Conservation (phyloP, 1,140 invertebrate species). For the Drosophila miranda region DNA sequence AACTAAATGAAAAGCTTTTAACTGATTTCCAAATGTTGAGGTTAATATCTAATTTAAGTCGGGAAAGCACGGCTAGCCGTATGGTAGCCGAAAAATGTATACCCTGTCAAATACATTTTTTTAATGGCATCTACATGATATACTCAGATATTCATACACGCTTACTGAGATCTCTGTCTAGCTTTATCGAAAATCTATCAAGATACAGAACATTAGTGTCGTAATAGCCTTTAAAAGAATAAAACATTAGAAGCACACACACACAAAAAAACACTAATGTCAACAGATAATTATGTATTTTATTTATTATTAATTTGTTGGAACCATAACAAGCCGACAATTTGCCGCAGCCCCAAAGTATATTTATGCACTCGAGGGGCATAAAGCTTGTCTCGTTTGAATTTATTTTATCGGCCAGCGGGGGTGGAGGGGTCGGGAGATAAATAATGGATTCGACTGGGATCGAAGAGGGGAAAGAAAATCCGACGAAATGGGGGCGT, state of each 20-base stretch:
- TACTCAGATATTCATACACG: too few species aligned
- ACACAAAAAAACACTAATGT: conserved; percentile 47
- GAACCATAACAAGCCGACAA: conserved; percentile 48
- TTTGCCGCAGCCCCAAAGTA: conserved; percentile 34
- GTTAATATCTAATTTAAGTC: too few species aligned
- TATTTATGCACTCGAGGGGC: conserved; percentile 57
- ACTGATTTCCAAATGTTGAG: too few species aligned
- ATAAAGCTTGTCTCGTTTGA: conserved; percentile 59
- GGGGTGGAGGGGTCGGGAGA: conserved; percentile 40
- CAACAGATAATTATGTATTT: conserved; percentile 43
- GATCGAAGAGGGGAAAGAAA: conserved; percentile 4
- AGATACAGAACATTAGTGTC: too few species aligned
- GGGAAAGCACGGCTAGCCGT: too few species aligned
- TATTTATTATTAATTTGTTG: conserved; percentile 40
- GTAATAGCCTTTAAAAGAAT: neutral
- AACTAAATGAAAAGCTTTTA: too few species aligned
- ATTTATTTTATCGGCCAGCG: conserved; percentile 61
- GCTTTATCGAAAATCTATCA: too few species aligned
- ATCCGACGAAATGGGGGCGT: conserved; percentile 47
- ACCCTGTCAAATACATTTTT: too few species aligned
- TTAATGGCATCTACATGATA: too few species aligned
- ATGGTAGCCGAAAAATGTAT: too few species aligned
- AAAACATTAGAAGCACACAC: conserved; percentile 12
- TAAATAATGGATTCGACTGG: conserved; percentile 35
- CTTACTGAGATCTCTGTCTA: too few species aligned